Percentiles rank a stretch among this genome's conserved stretches.
phyloP scores from a whole-genome alignment of 2,797 vertebrate species.

The Nasua narica region DNA sequence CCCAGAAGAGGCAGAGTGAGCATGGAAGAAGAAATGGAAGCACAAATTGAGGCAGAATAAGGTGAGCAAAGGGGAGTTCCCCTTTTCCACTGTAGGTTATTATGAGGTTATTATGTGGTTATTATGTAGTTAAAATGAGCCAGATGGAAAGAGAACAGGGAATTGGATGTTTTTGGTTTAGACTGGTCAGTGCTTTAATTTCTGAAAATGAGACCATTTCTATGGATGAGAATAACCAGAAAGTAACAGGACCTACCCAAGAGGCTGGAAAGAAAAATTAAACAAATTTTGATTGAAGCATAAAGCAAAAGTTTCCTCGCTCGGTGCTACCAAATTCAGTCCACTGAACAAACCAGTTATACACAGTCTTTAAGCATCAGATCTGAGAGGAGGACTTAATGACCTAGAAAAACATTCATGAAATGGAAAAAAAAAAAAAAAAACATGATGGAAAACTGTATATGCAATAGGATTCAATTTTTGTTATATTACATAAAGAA shows the following conservation, averaged over 20 bases:
- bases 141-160: neutral
- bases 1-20: neutral
- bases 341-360: neutral
- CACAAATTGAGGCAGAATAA: neutral
- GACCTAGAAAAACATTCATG: neutral
- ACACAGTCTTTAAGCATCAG: neutral
- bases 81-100: neutral
- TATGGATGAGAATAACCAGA: neutral
- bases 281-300: neutral
- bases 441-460: neutral
- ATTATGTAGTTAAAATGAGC: neutral
- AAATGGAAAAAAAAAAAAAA: slow-evolving; percentile 12
- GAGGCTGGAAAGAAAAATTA: neutral
- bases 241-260: neutral
- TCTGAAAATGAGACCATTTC: neutral
- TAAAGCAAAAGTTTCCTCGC: neutral
- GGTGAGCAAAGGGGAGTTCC: neutral
- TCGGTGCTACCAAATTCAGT: neutral
- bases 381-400: neutral
- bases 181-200: neutral
- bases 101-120: neutral
- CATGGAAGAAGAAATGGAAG: neutral
- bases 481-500: neutral
- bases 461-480: neutral
- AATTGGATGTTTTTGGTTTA: neutral